Conservation (phyloP, 2,888 invertebrate species). For the Lepidochitona cinerea region DNA sequence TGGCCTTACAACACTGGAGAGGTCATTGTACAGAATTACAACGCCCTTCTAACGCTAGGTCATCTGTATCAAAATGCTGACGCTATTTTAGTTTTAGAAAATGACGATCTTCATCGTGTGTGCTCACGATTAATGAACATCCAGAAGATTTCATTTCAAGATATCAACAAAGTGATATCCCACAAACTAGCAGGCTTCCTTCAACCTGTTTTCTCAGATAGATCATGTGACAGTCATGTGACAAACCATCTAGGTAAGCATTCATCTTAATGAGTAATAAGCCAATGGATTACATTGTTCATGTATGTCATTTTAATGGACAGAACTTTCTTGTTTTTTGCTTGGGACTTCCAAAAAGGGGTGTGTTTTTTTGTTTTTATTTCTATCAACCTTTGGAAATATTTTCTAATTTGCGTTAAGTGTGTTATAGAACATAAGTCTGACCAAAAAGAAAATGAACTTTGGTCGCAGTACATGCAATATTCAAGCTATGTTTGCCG, state of each 20-base stretch:
- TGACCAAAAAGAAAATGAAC: no score
- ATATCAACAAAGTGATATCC: slow-evolving; percentile 66
- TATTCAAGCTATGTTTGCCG: no score
- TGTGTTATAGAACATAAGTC: no score
- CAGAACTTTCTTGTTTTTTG: no score
- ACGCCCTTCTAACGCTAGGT: slow-evolving; percentile 69
- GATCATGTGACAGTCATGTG: slow-evolving; percentile 17
- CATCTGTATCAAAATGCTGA: slow-evolving; percentile 68
- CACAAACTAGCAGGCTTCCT: slow-evolving; percentile 63
- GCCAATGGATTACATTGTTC: no score
- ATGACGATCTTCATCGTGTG: slow-evolving; percentile 68
- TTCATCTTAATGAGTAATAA: no score
- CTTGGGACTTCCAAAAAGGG: no score
- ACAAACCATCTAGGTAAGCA: slow-evolving; percentile 50
- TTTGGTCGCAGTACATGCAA: no score
- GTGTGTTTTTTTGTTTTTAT: no score
- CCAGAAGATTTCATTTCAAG: slow-evolving; percentile 63
- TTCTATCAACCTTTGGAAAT: no score
- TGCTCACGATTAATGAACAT: slow-evolving; percentile 65
- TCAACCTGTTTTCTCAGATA: slow-evolving; percentile 38
- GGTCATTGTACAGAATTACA: slow-evolving; percentile 72
- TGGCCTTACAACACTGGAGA: slow-evolving; percentile 71
- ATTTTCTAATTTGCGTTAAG: no score
- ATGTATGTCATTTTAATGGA: no score
- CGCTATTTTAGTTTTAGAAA: slow-evolving; percentile 68